These are phyloP conservation scores for Griposia aprilina DNA, from an alignment of 2,888 invertebrate genomes.

Conservation along the genomic window DNA sequence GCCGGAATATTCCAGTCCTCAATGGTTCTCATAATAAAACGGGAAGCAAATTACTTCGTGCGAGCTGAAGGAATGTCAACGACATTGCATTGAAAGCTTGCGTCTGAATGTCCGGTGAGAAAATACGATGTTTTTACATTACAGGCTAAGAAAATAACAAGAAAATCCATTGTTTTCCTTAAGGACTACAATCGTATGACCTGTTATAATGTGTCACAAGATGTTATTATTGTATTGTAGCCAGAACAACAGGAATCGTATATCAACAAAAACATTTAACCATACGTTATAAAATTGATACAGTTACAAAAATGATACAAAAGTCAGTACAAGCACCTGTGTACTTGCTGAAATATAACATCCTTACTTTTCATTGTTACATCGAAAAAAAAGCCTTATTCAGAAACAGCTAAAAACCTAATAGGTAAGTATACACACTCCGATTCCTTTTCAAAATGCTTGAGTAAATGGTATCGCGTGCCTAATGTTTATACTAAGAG, in stretches of 20 bases:
- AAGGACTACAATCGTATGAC: background rate
- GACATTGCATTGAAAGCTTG: slow-evolving; percentile 50
- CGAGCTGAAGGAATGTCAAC: slow-evolving; percentile 41
- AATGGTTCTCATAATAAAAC: slow-evolving; percentile 50
- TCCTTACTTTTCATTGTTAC: background rate
- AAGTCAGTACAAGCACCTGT: background rate
- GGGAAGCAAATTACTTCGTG: slow-evolving; percentile 35
- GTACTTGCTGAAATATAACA: background rate
- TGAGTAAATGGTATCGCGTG: slow-evolving; percentile 55
- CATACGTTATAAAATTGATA: background rate
- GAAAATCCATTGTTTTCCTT: background rate
- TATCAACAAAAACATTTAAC: background rate
- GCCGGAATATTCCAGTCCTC: slow-evolving; percentile 26
- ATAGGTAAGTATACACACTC: slow-evolving; percentile 1
- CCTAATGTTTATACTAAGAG: slow-evolving; percentile 50
- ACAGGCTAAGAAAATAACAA: slow-evolving; percentile 23
- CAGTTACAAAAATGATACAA: background rate
- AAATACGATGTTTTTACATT: slow-evolving; percentile 25
- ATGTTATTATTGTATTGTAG: slow-evolving; percentile 11
- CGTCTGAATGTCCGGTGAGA: slow-evolving; percentile 42
- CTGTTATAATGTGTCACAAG: background rate
- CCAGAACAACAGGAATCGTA: background rate
- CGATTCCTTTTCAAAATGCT: slow-evolving; percentile 34
- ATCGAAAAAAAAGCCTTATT: background rate
- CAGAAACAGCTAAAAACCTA: background rate